phyloP scores from a whole-genome alignment of 2,797 vertebrate genomes.

The Gastrophryne carolinensis region DNA sequence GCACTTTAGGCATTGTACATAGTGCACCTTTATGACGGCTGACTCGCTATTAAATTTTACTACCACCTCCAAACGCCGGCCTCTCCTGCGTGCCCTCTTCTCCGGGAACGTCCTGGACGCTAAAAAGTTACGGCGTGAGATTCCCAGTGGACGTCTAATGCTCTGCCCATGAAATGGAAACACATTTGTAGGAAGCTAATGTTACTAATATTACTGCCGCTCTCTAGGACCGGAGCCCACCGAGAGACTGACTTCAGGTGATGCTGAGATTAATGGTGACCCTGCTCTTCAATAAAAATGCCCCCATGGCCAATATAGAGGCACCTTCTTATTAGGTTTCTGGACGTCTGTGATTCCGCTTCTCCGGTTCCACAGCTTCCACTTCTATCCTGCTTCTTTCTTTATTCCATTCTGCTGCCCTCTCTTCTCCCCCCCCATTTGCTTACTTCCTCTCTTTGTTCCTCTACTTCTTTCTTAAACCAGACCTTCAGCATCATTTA shows the following conservation, averaged over 20 bases:
- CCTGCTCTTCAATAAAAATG: no score
- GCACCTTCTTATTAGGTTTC: background rate
- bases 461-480: no score
- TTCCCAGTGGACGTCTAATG: slow-evolving; percentile 34
- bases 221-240: background rate
- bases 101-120: slow-evolving; percentile 11
- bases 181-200: slow-evolving; percentile 12
- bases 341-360: no score
- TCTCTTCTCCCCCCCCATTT: background rate
- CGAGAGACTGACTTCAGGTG: background rate
- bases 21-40: slow-evolving; percentile 17
- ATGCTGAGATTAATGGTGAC: background rate
- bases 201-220: slow-evolving; percentile 17
- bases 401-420: background rate
- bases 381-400: background rate
- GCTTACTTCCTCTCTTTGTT: background rate
- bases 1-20: slow-evolving; percentile 30
- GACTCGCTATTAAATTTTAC: slow-evolving; percentile 25
- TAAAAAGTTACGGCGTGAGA: slow-evolving; percentile 46
- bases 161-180: slow-evolving; percentile 25
- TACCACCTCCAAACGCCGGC: background rate
- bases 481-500: no score
- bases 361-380: background rate
- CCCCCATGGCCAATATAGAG: no score
- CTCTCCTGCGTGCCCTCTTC: slow-evolving; percentile 17